phyloP scores from a whole-genome alignment of 2,113 vertebrate genomes.

The Suricata suricatta region DNA sequence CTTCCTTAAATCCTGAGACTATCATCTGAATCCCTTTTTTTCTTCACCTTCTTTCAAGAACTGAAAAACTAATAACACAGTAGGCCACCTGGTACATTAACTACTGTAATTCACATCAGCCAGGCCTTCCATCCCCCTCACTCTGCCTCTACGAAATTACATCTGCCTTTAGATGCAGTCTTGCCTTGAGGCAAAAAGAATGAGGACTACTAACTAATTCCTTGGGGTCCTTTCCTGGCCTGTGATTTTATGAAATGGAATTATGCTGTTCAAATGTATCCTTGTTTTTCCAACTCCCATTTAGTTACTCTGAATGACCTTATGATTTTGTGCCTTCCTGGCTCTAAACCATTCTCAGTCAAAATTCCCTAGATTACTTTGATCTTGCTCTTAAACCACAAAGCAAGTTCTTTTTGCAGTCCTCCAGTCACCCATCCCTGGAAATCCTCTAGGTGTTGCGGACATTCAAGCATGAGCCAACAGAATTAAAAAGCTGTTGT shows the following conservation, averaged over 20 bases:
- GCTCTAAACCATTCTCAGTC: constrained; percentile 38
- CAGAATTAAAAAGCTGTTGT: constrained; percentile 22
- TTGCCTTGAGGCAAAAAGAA: constrained; percentile 49
- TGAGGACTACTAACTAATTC: constrained; percentile 44
- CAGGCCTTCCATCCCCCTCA: not conserved
- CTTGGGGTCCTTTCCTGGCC: constrained; percentile 5
- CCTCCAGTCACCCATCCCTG: not conserved
- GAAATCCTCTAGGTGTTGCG: constrained; percentile 30
- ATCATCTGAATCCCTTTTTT: constrained; percentile 46
- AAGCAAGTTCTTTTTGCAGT: not conserved
- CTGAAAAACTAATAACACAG: constrained; percentile 43
- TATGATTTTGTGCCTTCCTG: constrained; percentile 42
- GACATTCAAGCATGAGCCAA: constrained; percentile 30
- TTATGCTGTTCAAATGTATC: constrained; percentile 46
- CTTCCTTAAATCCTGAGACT: constrained; percentile 62
- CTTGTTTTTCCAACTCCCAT: constrained; percentile 56
- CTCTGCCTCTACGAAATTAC: constrained; percentile 51
- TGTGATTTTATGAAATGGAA: constrained; percentile 60
- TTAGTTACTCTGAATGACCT: constrained; percentile 35
- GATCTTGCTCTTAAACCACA: constrained; percentile 43
- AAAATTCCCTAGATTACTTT: constrained; percentile 31
- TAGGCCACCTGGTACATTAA: constrained; percentile 30
- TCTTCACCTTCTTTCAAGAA: constrained; percentile 52
- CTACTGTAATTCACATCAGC: constrained; percentile 50
- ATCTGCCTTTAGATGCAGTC: constrained; percentile 45